These are phyloP conservation scores for Pharmacophagus antenor DNA, from an alignment of 2,888 invertebrate genomes.

Conservation along the genomic window DNA sequence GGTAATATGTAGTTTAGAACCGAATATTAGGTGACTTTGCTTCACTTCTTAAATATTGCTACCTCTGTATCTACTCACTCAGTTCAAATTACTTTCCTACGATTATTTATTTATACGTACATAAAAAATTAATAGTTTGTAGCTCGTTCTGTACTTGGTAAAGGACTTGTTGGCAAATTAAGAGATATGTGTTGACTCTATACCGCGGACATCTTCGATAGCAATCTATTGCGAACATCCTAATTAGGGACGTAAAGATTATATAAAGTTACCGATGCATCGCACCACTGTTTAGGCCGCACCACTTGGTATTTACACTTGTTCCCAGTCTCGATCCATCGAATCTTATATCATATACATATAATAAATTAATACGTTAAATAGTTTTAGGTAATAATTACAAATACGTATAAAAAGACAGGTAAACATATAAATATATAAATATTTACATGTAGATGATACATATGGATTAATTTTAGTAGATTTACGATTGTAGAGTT, in stretches of 20 bases:
- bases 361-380: constrained; percentile 74
- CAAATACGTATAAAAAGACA: constrained; percentile 79
- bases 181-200: constrained; percentile 65
- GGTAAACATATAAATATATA: constrained; percentile 35
- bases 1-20: constrained; percentile 1
- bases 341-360: constrained; percentile 61
- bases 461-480: constrained; percentile 72
- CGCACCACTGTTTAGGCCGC: constrained; percentile 64
- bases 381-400: constrained; percentile 65
- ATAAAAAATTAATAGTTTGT: constrained; percentile 41
- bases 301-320: constrained; percentile 65
- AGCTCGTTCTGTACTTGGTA: constrained; percentile 43
- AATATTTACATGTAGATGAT: constrained; percentile 41
- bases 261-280: constrained; percentile 42
- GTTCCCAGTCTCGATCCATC: constrained; percentile 75
- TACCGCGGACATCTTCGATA: constrained; percentile 42
- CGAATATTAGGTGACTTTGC: constrained; percentile 36
- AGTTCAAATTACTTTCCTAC: constrained; percentile 46
- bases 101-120: constrained; percentile 48
- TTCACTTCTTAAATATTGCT: constrained; percentile 36
- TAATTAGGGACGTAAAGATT: constrained; percentile 29
- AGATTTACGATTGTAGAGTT: constrained; percentile 80
- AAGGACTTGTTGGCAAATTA: constrained; percentile 47
- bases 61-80: constrained; percentile 48
- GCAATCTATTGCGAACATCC: constrained; percentile 27